Conservation (phyloP, 1,140 invertebrate species). For the Caerostris darwini region DNA sequence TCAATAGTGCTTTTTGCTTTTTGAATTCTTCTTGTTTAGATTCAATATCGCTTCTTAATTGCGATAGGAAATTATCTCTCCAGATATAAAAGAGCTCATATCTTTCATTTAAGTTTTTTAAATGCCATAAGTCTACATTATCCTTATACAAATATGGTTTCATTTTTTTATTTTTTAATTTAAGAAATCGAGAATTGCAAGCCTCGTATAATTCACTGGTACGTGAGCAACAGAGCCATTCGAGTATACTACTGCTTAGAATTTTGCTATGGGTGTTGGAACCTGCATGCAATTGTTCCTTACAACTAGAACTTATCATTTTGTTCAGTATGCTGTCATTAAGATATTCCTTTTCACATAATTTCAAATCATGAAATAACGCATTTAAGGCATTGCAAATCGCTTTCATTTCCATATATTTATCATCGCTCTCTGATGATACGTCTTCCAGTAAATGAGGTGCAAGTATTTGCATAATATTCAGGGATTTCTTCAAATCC, state of each 20-base stretch:
- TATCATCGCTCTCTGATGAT: background rate
- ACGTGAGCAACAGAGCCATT: constrained; percentile 47
- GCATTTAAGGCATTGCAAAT: constrained; percentile 33
- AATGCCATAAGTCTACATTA: constrained; percentile 34
- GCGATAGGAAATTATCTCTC: constrained; percentile 13
- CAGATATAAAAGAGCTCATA: constrained; percentile 42
- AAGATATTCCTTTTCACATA: constrained; percentile 55
- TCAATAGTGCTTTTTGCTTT: background rate
- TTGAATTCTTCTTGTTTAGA: background rate
- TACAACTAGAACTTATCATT: background rate
- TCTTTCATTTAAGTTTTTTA: constrained; percentile 14
- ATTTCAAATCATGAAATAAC: background rate
- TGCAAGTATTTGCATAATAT: background rate
- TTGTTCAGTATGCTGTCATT: background rate
- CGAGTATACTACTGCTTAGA: background rate
- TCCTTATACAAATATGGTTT: background rate
- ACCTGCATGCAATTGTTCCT: background rate
- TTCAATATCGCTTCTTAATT: background rate
- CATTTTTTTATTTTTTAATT: background rate
- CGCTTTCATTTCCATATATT: background rate
- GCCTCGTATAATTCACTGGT: constrained; percentile 8
- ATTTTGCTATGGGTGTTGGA: background rate
- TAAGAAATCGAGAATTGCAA: background rate
- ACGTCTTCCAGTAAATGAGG: background rate
- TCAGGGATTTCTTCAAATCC: constrained; percentile 8